These are phyloP conservation scores for Psittacula cyanocephala DNA, from an alignment of 2,113 vertebrate genomes.

Conservation along the genomic window DNA sequence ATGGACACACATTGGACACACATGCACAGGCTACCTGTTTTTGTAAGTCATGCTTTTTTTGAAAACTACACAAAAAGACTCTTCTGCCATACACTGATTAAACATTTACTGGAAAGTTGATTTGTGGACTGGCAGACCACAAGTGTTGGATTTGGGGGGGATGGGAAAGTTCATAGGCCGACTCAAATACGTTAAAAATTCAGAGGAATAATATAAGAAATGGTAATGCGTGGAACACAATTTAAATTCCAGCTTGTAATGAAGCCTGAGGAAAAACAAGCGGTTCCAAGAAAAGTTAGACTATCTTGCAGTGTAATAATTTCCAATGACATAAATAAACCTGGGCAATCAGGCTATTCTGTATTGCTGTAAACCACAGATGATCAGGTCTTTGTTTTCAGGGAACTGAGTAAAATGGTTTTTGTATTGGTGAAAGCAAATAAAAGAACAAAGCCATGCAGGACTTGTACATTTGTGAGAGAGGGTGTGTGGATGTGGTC, in stretches of 20 bases:
- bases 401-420: not conserved
- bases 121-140: not conserved
- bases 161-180: not conserved
- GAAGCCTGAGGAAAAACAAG: not conserved
- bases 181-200: conserved; percentile 9
- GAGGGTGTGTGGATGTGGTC: not conserved
- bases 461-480: not conserved
- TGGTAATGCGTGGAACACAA: not conserved
- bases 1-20: not conserved
- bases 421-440: not conserved
- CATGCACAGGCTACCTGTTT: not conserved
- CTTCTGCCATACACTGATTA: not conserved
- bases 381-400: not conserved
- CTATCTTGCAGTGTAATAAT: not conserved
- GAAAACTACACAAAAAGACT: not conserved
- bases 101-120: conserved; percentile 2
- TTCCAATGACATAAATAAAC: not conserved
- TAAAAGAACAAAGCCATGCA: not conserved
- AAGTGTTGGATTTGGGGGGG: not conserved
- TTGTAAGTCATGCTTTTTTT: not conserved
- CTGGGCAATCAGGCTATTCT: not conserved
- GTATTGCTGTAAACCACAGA: not conserved
- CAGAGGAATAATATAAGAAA: not conserved
- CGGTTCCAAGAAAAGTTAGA: not conserved
- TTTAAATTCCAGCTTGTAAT: not conserved